phyloP scores from a whole-genome alignment of 2,888 invertebrate genomes.

The Melinaea menophilus region DNA sequence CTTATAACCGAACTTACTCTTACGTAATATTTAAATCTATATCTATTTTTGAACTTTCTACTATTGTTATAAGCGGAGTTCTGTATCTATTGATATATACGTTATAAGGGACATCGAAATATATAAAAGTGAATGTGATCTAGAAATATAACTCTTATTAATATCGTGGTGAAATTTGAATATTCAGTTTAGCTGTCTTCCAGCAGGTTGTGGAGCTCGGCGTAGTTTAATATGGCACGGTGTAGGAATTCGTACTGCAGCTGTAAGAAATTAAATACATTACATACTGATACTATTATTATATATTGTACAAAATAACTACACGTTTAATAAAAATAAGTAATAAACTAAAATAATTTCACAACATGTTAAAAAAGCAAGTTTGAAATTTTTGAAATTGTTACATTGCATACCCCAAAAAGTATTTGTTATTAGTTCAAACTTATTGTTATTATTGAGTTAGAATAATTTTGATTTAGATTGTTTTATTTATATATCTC shows the following conservation, averaged over 20 bases:
- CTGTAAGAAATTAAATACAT: conserved; percentile 68
- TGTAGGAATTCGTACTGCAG: conserved; percentile 95
- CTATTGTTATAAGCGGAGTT: conserved; percentile 1
- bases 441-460: too few species aligned
- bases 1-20: conserved; percentile 20
- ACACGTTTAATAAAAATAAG: too few species aligned
- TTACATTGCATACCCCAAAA: too few species aligned
- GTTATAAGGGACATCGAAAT: not conserved
- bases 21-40: conserved; percentile 10
- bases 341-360: too few species aligned
- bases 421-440: too few species aligned
- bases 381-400: too few species aligned
- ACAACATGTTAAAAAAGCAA: too few species aligned
- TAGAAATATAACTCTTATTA: conserved; percentile 19
- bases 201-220: conserved; percentile 89
- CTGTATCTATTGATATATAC: not conserved
- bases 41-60: not conserved
- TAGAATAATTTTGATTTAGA: too few species aligned
- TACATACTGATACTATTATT: not conserved
- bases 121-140: not conserved
- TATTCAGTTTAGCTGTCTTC: conserved; percentile 72
- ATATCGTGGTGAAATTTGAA: conserved; percentile 11
- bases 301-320: too few species aligned
- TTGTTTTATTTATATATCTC: too few species aligned
- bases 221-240: conserved; percentile 93